These are phyloP conservation scores for Caenorhabditis macrosperma DNA, from an alignment of 2,888 invertebrate species.

Conservation along the genomic window DNA sequence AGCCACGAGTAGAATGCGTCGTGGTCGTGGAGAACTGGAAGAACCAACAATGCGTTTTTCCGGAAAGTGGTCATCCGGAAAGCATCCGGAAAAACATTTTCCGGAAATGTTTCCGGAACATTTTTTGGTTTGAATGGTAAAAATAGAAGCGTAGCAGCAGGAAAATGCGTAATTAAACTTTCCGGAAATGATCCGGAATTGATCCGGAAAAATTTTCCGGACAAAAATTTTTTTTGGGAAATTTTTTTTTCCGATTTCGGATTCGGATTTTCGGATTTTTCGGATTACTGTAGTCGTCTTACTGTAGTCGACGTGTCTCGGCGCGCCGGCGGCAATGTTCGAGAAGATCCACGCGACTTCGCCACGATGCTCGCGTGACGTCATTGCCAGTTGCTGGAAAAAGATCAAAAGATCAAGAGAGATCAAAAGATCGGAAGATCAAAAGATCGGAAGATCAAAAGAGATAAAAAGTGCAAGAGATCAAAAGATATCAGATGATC, in stretches of 20 bases:
- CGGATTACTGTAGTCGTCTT: background rate
- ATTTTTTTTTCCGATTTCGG: no score
- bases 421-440: no score
- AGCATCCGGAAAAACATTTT: background rate
- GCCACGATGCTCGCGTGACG: constrained; percentile 17
- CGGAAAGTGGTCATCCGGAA: background rate
- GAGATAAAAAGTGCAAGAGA: no score
- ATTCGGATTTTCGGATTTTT: no score
- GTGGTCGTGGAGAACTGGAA: constrained; percentile 34
- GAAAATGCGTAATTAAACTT: no score
- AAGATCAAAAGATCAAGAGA: background rate
- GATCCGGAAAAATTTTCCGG: background rate
- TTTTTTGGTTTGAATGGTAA: no score
- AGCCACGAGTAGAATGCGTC: constrained; percentile 47
- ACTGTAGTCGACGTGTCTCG: constrained; percentile 54
- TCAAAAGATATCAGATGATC: background rate
- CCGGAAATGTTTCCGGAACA: no score
- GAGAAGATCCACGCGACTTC: constrained; percentile 65
- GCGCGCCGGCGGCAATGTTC: constrained; percentile 60
- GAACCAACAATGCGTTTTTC: background rate
- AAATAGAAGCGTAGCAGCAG: no score
- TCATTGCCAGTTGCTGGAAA: constrained; percentile 31
- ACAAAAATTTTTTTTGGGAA: no score
- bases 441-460: no score
- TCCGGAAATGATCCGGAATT: background rate